These are phyloP conservation scores for Stylophora pistillata DNA, from an alignment of 64 coral and sea anemone species.

Conservation along the genomic window DNA sequence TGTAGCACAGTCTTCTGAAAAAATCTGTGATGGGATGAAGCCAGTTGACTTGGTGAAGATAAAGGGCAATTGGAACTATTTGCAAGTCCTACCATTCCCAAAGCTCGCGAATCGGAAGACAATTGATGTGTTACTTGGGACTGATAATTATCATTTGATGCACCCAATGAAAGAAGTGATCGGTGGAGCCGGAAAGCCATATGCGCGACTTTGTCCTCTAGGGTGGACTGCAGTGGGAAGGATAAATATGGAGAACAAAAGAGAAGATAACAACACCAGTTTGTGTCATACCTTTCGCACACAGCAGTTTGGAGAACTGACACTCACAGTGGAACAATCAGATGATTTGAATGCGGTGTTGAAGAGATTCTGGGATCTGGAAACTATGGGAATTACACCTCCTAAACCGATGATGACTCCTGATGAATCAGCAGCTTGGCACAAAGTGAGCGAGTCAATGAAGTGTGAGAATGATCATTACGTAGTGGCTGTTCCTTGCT, in stretches of 20 bases:
- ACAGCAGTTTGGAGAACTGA: neutral
- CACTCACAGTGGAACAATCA: neutral
- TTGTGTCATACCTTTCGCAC: no score
- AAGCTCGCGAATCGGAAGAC: constrained; percentile 31
- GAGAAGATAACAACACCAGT: no score
- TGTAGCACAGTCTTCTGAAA: no score
- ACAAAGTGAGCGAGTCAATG: constrained; percentile 33
- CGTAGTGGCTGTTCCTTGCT: constrained; percentile 49
- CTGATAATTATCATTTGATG: no score
- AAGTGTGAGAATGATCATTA: no score
- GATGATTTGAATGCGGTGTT: constrained; percentile 21
- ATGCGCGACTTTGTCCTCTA: no score
- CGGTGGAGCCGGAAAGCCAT: no score
- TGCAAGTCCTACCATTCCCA: constrained; percentile 45
- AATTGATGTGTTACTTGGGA: constrained; percentile 46
- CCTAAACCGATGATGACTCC: constrained; percentile 46
- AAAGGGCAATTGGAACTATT: constrained; percentile 50
- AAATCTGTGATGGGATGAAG: constrained; percentile 67
- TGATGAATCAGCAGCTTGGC: constrained; percentile 37
- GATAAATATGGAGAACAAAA: no score
- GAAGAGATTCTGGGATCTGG: constrained; percentile 64
- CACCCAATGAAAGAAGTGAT: no score
- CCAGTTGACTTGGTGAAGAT: constrained; percentile 53
- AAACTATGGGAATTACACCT: constrained; percentile 51
- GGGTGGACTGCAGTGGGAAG: no score